Conservation (phyloP, 2,113 vertebrate species). For the Ariopsis seemanni region DNA sequence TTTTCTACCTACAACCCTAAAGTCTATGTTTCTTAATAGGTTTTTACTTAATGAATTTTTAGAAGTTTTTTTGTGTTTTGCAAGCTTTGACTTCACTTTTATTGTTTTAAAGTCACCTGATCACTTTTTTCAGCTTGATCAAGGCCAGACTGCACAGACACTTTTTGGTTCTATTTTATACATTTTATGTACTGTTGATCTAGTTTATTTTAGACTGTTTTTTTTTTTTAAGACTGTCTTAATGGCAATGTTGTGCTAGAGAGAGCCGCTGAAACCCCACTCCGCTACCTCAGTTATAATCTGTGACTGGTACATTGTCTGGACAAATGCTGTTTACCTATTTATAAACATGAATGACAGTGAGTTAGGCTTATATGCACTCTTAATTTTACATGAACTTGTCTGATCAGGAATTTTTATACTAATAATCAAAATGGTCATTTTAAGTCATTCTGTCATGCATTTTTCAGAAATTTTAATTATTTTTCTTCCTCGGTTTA, state of each 20-base stretch:
- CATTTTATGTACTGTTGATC: constrained; percentile 39
- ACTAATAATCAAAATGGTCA: not conserved
- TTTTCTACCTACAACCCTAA: not conserved
- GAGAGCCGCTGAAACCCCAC: constrained; percentile 44
- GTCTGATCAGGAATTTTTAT: not conserved
- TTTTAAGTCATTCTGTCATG: not conserved
- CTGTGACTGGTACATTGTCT: constrained; percentile 49
- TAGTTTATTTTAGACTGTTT: constrained; percentile 24
- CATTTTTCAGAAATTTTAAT: not conserved
- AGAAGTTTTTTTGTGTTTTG: constrained; percentile 6
- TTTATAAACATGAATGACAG: constrained; percentile 53
- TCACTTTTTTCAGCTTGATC: constrained; percentile 14
- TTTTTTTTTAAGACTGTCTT: constrained; percentile 23
- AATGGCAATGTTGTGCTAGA: constrained; percentile 46
- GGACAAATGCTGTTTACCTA: constrained; percentile 49
- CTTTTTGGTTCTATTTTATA: constrained; percentile 44
- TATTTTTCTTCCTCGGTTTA: not conserved
- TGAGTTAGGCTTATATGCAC: constrained; percentile 10
- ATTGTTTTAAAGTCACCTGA: constrained; percentile 31
- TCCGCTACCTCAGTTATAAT: constrained; percentile 66
- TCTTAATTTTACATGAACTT: constrained; percentile 44
- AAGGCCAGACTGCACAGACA: constrained; percentile 51
- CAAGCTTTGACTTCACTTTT: constrained; percentile 25
- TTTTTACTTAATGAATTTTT: not conserved
- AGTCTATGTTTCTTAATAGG: not conserved